Evolutionary conservation across 1,140 invertebrate species (phyloP), one percentile per base, ranked within the genome.

Genomic region (Gryllus bimaculatus): DNA sequence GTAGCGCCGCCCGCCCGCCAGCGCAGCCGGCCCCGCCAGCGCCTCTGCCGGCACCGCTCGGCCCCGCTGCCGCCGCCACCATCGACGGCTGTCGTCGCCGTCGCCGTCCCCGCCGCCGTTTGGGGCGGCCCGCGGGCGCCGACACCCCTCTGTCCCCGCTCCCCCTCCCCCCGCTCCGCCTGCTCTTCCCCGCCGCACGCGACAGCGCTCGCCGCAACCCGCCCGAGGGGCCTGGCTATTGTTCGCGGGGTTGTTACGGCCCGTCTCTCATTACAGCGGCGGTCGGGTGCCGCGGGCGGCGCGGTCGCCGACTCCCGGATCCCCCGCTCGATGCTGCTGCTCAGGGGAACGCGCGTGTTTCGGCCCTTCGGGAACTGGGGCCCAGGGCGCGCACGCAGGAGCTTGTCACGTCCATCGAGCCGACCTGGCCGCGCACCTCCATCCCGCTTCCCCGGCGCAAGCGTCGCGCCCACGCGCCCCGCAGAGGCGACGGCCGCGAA

Each of bases 1-100:
- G 87, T 79, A 79, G 76, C 48, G n/a, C 47, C 54, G 6, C n/a
- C 39, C 78, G 12, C 15, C 10, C 54, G 10, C 54, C 54, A 10
- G 54, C 54, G 18, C 2, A 13, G 10, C 54, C 18, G 54, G 10
- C 18, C 10, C 54, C 54, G 18, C 54, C 54, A 66, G 18, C 54
- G 54, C 10, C 10, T 66, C 54, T 7, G 10, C 54, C 7, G 18
- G 18, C 54, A 18, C 49, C 54, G 18, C 18, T 18, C 54, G 7
- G 10, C 54, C 54, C 54, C 18, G 10, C 54, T 66, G 10, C 54
- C 54, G 54, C 18, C 54, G 10, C 10, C 54, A 13, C 54, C 54
- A 7, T 7, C 54, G 10, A 10, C 54, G 10, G 10, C 18, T 7
- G 10, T 1, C 10, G 10, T 66, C 54, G 10, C 26, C 54, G n/a